These are phyloP conservation scores for Collichthys lucidus DNA, from an alignment of 2,113 vertebrate species.

Conservation along the genomic window DNA sequence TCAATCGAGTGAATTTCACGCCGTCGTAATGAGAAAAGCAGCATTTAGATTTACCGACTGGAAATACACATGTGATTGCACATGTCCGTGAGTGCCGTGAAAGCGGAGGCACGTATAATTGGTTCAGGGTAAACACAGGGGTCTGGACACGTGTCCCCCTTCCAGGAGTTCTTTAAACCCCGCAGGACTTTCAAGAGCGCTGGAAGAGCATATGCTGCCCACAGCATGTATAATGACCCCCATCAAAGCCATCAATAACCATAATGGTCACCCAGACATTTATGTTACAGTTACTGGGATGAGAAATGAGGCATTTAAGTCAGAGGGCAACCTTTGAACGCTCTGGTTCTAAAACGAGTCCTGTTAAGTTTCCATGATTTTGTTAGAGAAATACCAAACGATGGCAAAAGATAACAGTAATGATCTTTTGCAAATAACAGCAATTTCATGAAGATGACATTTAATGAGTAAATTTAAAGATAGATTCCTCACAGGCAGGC, in stretches of 20 bases:
- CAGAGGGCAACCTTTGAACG: constrained; percentile 69
- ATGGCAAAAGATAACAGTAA: constrained; percentile 15
- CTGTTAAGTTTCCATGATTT: constrained; percentile 26
- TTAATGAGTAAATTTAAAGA: background rate
- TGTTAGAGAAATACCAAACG: constrained; percentile 35
- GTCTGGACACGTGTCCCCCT: constrained; percentile 47
- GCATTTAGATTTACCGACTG: constrained; percentile 39
- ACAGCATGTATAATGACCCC: constrained; percentile 82
- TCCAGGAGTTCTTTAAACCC: constrained; percentile 62
- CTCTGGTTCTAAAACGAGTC: constrained; percentile 45
- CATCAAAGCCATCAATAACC: constrained; percentile 83
- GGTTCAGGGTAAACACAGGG: constrained; percentile 39
- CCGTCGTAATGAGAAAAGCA: constrained; percentile 12
- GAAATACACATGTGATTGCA: constrained; percentile 12
- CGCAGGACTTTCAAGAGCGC: constrained; percentile 68
- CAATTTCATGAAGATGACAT: constrained; percentile 12
- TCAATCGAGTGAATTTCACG: constrained; percentile 31
- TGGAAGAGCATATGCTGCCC: constrained; percentile 76
- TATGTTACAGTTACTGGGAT: constrained; percentile 78
- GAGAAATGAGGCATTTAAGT: constrained; percentile 74
- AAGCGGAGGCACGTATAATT: constrained; percentile 36
- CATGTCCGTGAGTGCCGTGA: constrained; percentile 4
- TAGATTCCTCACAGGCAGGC: background rate
- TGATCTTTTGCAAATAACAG: constrained; percentile 26
- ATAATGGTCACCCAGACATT: constrained; percentile 79